Base-by-base conservation (phyloP, 2,888 invertebrate species). In the Habroteleia sp. region DNA sequence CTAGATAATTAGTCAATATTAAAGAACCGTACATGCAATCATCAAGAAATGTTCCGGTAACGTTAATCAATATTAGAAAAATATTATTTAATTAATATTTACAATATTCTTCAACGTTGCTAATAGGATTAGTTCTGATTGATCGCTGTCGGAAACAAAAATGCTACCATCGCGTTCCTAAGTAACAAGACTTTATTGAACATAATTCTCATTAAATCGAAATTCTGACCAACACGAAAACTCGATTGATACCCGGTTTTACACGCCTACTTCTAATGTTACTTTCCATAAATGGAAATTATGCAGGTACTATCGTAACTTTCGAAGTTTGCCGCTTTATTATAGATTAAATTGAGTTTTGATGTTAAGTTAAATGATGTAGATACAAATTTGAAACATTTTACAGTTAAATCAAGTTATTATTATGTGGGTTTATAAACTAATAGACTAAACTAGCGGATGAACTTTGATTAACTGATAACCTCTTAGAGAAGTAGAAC, bases 231-330 rank as follows among this genome's bases (percentile, higher is more conserved):
- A 33, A 31, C 48, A 10, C 23, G 35, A 10, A 41, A 42, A 41
- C 56, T 41, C 54, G 54, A 54, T 41, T 56, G 41, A 58, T 46
- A 60, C 46, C 42, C 14, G 37, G 27, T 60, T 46, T 46, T 23
- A 11, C 3, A 39, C 50, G 50, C 50, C 62, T 50, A 50, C 50
- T 48, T 63, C 39, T 63, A 63, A 63, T 63, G 41, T 63, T 48
- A 63, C 62, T 63, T 63, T 63, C 52, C 33, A 35, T 42, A 52
- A 50, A 63, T 35, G 63, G 63, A 63, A 52, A 52, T 63, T 52
- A 42, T 42, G 52, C 35, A 35, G 16, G 62, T 25, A 42, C 42
- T 42, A 41, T 33, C 31, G 50, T 33, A 33, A 50, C 63, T 63
- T 63, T 63, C 50, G 11, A 63, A 35, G 6, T 33, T 25, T 17